A percentile compares a stretch with the other conserved stretches of the same genome.
Conservation (phyloP, 2,797 vertebrate species). For the Cossypha heuglini region DNA sequence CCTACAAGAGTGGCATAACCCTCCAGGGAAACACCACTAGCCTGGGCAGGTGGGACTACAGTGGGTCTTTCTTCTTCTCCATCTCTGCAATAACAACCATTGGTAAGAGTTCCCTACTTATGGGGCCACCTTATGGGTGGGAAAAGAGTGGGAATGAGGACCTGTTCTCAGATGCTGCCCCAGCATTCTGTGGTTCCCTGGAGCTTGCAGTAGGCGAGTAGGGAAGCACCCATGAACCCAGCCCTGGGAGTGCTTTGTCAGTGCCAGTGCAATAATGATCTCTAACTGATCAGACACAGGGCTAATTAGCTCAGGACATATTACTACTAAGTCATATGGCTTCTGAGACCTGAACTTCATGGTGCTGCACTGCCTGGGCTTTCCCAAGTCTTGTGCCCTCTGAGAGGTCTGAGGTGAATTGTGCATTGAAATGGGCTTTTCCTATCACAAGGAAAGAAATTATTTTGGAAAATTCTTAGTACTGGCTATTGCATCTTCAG, state of each 20-base stretch:
- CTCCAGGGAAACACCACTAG: constrained; percentile 84
- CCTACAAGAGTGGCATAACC: constrained; percentile 85
- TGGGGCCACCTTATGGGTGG: neutral
- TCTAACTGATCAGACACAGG: neutral
- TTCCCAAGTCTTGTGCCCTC: neutral
- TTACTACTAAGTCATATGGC: neutral
- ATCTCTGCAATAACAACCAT: constrained; percentile 91
- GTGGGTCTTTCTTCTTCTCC: constrained; percentile 91
- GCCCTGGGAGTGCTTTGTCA: neutral
- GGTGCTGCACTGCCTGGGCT: neutral
- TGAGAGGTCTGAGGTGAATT: neutral
- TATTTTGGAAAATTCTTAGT: neutral
- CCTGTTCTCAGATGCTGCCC: neutral
- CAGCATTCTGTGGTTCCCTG: neutral
- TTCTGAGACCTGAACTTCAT: neutral
- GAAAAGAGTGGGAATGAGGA: neutral
- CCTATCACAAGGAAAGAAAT: neutral
- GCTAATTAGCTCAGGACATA: neutral
- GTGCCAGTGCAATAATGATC: neutral
- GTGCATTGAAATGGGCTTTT: neutral
- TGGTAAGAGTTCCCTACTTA: constrained; percentile 69
- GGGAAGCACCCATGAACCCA: neutral
- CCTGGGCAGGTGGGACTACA: constrained; percentile 88
- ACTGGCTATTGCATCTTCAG: neutral
- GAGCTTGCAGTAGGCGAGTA: neutral